Percentiles rank a stretch among this genome's conserved stretches.
phyloP scores from a whole-genome alignment of 2,797 vertebrate genomes.

The Phrynocephalus vlangalii region DNA sequence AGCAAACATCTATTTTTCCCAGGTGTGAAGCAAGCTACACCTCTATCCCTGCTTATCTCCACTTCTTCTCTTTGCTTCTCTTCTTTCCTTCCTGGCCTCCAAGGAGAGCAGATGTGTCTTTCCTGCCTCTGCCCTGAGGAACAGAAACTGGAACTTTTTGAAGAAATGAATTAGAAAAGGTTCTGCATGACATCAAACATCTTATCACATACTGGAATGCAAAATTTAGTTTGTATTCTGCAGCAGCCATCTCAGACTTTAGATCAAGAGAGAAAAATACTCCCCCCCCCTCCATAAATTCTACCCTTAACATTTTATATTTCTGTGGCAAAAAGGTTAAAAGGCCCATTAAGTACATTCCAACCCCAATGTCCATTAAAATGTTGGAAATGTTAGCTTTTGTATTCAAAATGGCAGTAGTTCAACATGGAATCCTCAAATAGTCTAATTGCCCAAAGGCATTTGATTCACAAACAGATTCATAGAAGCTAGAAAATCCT shows the following conservation, averaged over 20 bases:
- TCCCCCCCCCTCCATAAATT: constrained; percentile 3
- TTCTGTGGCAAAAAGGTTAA: not conserved
- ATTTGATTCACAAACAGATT: constrained; percentile 25
- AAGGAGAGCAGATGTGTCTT: too few species aligned
- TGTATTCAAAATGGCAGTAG: constrained; percentile 1
- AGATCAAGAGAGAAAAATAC: not conserved
- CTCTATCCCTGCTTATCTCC: too few species aligned
- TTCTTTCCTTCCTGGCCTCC: too few species aligned
- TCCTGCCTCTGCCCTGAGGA: too few species aligned
- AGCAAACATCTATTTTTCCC: too few species aligned
- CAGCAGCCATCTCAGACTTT: not conserved
- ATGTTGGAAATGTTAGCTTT: constrained; percentile 6
- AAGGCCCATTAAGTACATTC: not conserved
- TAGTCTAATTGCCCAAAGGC: constrained; percentile 27
- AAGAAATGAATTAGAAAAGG: not conserved
- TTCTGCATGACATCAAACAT: not conserved
- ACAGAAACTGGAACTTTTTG: too few species aligned
- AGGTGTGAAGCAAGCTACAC: too few species aligned
- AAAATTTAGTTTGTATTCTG: not conserved
- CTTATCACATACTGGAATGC: not conserved
- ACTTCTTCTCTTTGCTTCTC: too few species aligned
- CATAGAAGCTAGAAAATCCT: not conserved
- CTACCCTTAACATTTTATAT: not conserved
- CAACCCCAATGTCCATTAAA: constrained; percentile 10
- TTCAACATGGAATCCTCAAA: not conserved